A percentile compares a stretch with the other conserved stretches of the same genome.
Evolutionary conservation across 2,113 vertebrate species (phyloP).

Genomic region (Hydropotes inermis): DNA sequence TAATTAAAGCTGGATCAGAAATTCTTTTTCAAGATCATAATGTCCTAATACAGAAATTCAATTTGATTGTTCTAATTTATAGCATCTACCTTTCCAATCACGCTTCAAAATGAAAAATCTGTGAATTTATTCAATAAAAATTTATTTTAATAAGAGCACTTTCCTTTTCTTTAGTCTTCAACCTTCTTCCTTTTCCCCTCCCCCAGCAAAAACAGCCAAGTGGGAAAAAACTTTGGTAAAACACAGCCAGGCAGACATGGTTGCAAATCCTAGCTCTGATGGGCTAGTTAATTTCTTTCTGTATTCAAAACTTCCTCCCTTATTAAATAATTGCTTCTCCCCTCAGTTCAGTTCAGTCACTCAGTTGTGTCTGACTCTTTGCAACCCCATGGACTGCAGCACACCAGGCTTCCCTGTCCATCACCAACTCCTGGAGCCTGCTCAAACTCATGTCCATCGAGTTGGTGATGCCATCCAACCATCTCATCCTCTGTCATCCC

Average conservation of each 20-base stretch:
- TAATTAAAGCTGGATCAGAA: neutral
- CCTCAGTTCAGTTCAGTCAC: neutral
- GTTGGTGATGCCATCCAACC: neutral
- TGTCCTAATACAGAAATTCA: neutral
- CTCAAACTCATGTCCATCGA: neutral
- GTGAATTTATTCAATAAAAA: neutral
- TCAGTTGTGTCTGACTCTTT: neutral
- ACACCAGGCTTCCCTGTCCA: neutral
- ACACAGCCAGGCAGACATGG: neutral
- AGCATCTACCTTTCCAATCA: neutral
- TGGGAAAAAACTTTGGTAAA: neutral
- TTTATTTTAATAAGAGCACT: neutral
- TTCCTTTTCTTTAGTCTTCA: conserved; percentile 27
- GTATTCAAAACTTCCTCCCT: neutral
- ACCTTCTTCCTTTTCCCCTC: neutral
- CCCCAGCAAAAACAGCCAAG: neutral
- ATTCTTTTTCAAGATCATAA: conserved; percentile 7
- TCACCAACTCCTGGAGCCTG: neutral
- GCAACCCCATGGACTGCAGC: neutral
- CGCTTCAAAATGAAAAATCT: neutral
- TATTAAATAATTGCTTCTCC: neutral
- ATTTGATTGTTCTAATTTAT: neutral
- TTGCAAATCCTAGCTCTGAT: neutral
- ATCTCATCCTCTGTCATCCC: neutral
- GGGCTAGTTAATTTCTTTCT: neutral